Conservation (phyloP, 2,797 vertebrate species). For the Galago senegalensis region DNA sequence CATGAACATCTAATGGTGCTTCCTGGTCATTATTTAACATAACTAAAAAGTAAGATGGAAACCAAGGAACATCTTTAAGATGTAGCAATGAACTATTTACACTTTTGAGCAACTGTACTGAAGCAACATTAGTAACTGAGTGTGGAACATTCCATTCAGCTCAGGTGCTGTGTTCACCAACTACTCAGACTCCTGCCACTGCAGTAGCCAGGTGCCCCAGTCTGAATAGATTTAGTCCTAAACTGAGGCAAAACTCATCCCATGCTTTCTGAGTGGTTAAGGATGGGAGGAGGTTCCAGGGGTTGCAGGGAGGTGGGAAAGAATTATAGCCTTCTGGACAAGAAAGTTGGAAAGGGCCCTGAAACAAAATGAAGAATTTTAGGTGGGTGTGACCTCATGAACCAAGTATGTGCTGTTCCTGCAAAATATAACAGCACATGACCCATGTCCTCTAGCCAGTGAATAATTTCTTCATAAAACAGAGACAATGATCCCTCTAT, state of each 20-base stretch:
- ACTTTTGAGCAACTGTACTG: not conserved
- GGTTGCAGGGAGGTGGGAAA: too few species aligned
- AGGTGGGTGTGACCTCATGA: too few species aligned
- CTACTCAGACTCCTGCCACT: too few species aligned
- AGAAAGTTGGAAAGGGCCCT: too few species aligned
- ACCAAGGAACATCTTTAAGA: not conserved
- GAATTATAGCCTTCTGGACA: too few species aligned
- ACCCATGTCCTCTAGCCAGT: too few species aligned
- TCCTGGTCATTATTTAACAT: not conserved
- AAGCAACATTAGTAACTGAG: constrained; percentile 28
- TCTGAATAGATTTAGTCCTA: not conserved
- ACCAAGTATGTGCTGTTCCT: too few species aligned
- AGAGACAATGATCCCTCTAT: too few species aligned
- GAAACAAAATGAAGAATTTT: too few species aligned
- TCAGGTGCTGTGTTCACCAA: not conserved
- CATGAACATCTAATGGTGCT: not conserved
- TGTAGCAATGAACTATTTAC: not conserved
- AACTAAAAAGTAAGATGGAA: not conserved
- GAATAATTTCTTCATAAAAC: too few species aligned
- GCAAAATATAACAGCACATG: too few species aligned
- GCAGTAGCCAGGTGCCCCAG: not conserved
- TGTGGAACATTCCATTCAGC: not conserved
- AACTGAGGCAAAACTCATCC: not conserved
- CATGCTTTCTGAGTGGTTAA: not conserved
- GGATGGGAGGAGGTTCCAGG: too few species aligned